Evolutionary conservation across 2,797 vertebrate species (phyloP).

Genomic region (Sebastes alutus): DNA sequence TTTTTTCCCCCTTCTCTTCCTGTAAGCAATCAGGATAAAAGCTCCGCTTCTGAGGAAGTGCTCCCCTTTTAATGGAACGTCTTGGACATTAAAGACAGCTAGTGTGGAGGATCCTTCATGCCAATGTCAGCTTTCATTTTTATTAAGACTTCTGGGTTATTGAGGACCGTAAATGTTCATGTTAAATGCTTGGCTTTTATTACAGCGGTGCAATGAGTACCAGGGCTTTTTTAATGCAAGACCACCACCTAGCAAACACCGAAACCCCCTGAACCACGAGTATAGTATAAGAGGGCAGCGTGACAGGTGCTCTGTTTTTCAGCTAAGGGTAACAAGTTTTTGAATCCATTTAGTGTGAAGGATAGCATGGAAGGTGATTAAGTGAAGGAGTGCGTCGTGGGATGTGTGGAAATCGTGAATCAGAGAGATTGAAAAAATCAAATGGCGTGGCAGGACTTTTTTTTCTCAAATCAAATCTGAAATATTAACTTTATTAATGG

Average conservation of each 20-base stretch:
- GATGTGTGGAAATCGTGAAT: slow-evolving; percentile 13
- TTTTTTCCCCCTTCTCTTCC: slow-evolving; percentile 75
- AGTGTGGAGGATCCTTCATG: slow-evolving; percentile 83
- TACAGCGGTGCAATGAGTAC: slow-evolving; percentile 63
- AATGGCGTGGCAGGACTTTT: background rate
- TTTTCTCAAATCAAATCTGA: slow-evolving; percentile 43
- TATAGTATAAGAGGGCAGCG: slow-evolving; percentile 18
- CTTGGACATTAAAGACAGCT: slow-evolving; percentile 86
- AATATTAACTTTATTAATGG: slow-evolving; percentile 48
- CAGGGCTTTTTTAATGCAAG: slow-evolving; percentile 65
- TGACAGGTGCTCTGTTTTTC: slow-evolving; percentile 44
- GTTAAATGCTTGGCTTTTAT: slow-evolving; percentile 83
- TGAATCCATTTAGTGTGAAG: slow-evolving; percentile 33
- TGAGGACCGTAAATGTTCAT: slow-evolving; percentile 84
- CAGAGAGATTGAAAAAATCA: slow-evolving; percentile 11
- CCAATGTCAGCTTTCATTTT: slow-evolving; percentile 87
- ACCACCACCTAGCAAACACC: slow-evolving; percentile 51
- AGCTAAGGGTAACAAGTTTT: slow-evolving; percentile 30
- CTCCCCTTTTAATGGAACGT: slow-evolving; percentile 86
- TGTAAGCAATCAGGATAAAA: slow-evolving; percentile 92
- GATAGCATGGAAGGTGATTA: slow-evolving; percentile 20
- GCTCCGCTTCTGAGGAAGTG: slow-evolving; percentile 85
- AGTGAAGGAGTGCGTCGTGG: background rate
- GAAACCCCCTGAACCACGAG: slow-evolving; percentile 43
- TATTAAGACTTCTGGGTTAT: slow-evolving; percentile 89